Evolutionary conservation across 1,140 invertebrate species (phyloP).

Genomic region (Solenopsis fugax): DNA sequence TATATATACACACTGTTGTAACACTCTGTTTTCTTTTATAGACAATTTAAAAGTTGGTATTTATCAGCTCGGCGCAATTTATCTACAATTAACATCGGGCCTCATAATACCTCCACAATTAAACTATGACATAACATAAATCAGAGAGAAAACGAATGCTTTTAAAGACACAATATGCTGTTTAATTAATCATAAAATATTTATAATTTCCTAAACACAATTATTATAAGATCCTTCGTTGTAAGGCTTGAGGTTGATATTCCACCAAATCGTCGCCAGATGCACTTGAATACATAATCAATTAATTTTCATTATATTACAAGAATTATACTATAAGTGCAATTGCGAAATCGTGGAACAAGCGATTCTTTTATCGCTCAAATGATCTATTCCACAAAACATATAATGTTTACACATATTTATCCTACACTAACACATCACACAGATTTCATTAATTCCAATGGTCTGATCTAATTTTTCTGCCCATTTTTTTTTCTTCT

Average conservation of each 20-base stretch:
- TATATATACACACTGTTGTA: not conserved
- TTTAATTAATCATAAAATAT: slow-evolving; percentile 31
- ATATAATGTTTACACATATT: slow-evolving; percentile 3
- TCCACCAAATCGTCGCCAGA: slow-evolving; percentile 24
- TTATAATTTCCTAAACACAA: slow-evolving; percentile 13
- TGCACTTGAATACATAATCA: not conserved
- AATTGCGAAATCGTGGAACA: not conserved
- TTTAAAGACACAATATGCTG: not conserved
- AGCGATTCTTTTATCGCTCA: slow-evolving; percentile 5
- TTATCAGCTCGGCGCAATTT: slow-evolving; percentile 6
- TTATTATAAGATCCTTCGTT: slow-evolving; percentile 61
- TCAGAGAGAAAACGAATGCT: not conserved
- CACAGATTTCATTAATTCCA: slow-evolving; percentile 12
- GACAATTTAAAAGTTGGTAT: slow-evolving; percentile 36
- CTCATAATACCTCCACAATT: slow-evolving; percentile 2
- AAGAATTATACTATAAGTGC: slow-evolving; percentile 9
- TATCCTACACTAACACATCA: not conserved
- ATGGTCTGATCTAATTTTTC: not conserved
- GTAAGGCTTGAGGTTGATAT: slow-evolving; percentile 65
- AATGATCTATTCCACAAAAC: not conserved
- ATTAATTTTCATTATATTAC: slow-evolving; percentile 30
- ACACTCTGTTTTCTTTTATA: slow-evolving; percentile 21
- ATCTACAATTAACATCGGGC: slow-evolving; percentile 22
- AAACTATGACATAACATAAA: slow-evolving; percentile 14
- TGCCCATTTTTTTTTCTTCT: not conserved